Conservation (phyloP, 1,140 invertebrate genomes). For the Delia radicum region DNA sequence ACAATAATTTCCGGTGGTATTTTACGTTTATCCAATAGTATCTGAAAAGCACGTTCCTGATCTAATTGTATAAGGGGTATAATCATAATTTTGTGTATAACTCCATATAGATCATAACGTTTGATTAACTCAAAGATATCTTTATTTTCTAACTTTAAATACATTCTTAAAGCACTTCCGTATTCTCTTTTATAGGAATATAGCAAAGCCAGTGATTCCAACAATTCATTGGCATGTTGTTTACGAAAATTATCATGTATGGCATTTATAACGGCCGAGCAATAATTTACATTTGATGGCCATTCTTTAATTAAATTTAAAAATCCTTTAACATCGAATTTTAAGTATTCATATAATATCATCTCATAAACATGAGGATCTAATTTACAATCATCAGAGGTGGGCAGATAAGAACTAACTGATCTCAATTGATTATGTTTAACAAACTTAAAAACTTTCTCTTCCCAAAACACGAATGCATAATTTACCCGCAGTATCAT, state of each 20-base stretch:
- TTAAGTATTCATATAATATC: slow-evolving; percentile 91
- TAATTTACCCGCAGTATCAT: slow-evolving; percentile 81
- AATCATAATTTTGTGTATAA: slow-evolving; percentile 85
- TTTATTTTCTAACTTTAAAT: slow-evolving; percentile 81
- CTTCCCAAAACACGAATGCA: slow-evolving; percentile 85
- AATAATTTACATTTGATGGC: slow-evolving; percentile 82
- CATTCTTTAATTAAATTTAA: slow-evolving; percentile 86
- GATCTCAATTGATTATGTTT: slow-evolving; percentile 78
- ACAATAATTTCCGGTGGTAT: slow-evolving; percentile 82
- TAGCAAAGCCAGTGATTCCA: slow-evolving; percentile 87
- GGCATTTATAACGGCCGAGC: slow-evolving; percentile 80
- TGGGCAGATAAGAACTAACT: slow-evolving; percentile 82
- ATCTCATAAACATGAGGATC: slow-evolving; percentile 91
- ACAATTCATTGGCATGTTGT: slow-evolving; percentile 70
- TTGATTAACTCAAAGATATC: slow-evolving; percentile 88
- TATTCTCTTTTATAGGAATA: slow-evolving; percentile 89
- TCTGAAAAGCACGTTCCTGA: slow-evolving; percentile 75
- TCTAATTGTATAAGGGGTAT: slow-evolving; percentile 89
- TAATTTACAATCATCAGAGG: slow-evolving; percentile 68
- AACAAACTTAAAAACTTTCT: slow-evolving; percentile 89
- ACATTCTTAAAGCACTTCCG: slow-evolving; percentile 90
- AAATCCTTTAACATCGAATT: slow-evolving; percentile 81
- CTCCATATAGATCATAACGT: slow-evolving; percentile 76
- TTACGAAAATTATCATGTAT: slow-evolving; percentile 76
- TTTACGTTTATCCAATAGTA: slow-evolving; percentile 80